A percentile compares a stretch with the other conserved stretches of the same genome.
phyloP scores from a whole-genome alignment of 2,888 invertebrate genomes.

The Diplolepis rosae region DNA sequence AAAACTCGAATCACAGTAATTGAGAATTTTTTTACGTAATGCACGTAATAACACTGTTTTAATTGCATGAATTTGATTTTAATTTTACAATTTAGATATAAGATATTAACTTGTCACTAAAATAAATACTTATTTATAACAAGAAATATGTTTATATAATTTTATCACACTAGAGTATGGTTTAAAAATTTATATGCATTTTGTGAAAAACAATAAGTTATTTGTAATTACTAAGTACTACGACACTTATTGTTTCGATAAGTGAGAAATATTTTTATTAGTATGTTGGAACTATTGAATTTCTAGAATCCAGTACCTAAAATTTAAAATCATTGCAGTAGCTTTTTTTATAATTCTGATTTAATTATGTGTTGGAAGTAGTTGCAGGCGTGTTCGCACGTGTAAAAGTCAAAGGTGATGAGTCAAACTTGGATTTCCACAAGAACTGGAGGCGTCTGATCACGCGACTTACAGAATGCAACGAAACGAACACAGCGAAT shows the following conservation, averaged over 20 bases:
- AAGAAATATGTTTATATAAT: too few relatives aligned
- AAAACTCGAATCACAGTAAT: conserved; percentile 9
- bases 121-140: too few relatives aligned
- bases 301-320: neutral
- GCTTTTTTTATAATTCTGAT: neutral
- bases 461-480: conserved; percentile 34
- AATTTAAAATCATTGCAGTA: neutral
- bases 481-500: conserved; percentile 29
- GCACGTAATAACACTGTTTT: neutral
- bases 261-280: too few relatives aligned
- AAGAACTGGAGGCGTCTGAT: conserved; percentile 25
- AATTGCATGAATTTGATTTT: neutral
- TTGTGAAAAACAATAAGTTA: too few relatives aligned
- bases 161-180: too few relatives aligned
- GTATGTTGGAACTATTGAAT: neutral
- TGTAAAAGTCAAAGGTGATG: conserved; percentile 29
- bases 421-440: conserved; percentile 35
- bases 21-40: conserved; percentile 12
- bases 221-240: too few relatives aligned
- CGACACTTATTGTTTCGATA: too few relatives aligned
- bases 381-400: neutral
- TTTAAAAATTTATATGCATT: too few relatives aligned
- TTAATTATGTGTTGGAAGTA: neutral
- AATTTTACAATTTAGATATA: too few relatives aligned
- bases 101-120: too few relatives aligned